Evolutionary conservation across 1,140 invertebrate species (phyloP), one percentile per base, ranked within the genome.

Genomic region (Asbolus verrucosus): DNA sequence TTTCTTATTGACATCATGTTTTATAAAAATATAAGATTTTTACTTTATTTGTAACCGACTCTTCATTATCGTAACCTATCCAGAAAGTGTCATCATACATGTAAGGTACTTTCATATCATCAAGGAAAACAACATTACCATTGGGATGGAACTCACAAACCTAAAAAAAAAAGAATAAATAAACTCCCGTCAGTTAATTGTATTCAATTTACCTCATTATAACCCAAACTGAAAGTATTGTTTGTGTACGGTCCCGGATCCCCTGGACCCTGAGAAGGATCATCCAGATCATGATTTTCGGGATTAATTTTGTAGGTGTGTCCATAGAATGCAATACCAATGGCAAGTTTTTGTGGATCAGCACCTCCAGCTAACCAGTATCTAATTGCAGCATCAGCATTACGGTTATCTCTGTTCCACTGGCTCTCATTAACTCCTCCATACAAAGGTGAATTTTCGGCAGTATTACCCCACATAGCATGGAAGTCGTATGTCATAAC

Each of bases 401-500:
- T 63, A 5, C 61, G 61, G n/a, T 63, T 63, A 2, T 63, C 76
- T 0, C 72, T 36, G 59, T 91, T 86, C 68, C 68, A 70, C 11
- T 31, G 27, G 2, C 91, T 91, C 70, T 91, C 86, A 46, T 90
- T 83, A 74, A 93, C 91, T 65, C 93, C 93, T 0, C 88, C 76
- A 74, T 90, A 92, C 68, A 94, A 83, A 0, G 93, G 93, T 0
- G 92, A 87, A 13, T 94, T 87, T 76, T 94, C 92, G 1, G 93
- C 94, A 71, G 87, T 88, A 69, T 91, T 91, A 70, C 92, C 91
- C 87, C 91, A 92, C 70, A 91, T 88, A 0, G 92, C 92, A 73
- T 94, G 93, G 77, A 88, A 95, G 74, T 95, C 93, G 74, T 95
- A 95, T 1, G 91, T 88, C 88, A 94, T 94, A 1, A 96, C 88